Evolutionary conservation across 2,888 invertebrate genomes (phyloP).

Genomic region (Acanthococcus lagerstroemiae): DNA sequence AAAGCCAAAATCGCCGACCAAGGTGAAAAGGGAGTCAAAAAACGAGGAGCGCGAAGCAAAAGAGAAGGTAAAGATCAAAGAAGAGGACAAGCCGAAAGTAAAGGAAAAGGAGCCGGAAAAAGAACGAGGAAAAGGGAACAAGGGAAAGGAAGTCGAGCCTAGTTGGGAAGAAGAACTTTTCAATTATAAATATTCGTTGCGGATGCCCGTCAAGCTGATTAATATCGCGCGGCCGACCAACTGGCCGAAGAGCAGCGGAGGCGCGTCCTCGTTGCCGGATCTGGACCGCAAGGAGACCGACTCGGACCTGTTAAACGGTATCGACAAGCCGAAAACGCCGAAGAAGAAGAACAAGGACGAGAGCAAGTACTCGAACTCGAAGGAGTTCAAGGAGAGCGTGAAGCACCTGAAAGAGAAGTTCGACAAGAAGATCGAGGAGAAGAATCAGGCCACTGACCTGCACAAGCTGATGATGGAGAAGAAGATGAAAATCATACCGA

Average conservation of each 20-base stretch:
- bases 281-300: constrained; percentile 46
- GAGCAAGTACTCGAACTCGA: constrained; percentile 15
- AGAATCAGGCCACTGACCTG: constrained; percentile 4
- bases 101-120: not conserved
- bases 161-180: constrained; percentile 78
- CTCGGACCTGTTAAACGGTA: constrained; percentile 13
- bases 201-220: constrained; percentile 71
- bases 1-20: constrained; percentile 37
- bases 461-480: constrained; percentile 18
- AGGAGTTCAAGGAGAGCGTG: constrained; percentile 23
- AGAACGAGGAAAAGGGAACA: not conserved
- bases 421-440: constrained; percentile 24
- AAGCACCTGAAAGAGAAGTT: constrained; percentile 17
- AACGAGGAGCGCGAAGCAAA: constrained; percentile 11
- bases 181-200: constrained; percentile 66
- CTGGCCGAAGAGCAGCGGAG: constrained; percentile 39
- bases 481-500: constrained; percentile 17
- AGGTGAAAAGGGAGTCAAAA: not conserved
- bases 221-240: constrained; percentile 22
- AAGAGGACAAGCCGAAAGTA: not conserved
- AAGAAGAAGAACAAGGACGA: constrained; percentile 17
- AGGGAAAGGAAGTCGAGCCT: constrained; percentile 41
- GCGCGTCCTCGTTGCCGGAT: constrained; percentile 67
- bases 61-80: not conserved
- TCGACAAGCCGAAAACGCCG: not conserved